Base-by-base conservation (phyloP, 2,113 vertebrate species). In the Centropus bengalensis region DNA sequence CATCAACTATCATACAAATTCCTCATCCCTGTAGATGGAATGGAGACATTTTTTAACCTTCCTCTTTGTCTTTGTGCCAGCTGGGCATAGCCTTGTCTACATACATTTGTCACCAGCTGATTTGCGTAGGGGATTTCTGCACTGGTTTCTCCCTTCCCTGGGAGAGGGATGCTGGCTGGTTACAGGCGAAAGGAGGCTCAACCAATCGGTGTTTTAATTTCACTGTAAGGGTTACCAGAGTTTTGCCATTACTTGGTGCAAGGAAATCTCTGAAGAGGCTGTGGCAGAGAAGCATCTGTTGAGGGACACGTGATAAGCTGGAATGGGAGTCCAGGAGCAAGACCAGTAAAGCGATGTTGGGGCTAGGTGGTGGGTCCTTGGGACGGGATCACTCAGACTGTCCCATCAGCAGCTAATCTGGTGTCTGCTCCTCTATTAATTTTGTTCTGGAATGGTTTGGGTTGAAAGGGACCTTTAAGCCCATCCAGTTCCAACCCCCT, bases 221-320 rank as follows among this genome's bases (percentile, higher is more conserved):
- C 52, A 33, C 28, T 70, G 26, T 15, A 40, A 22, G 26, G 16
- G 8, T 55, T 55, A 38, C 21, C 42, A 38, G 64, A 30, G 44
- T 12, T 13, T 51, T 58, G 24, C 62, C 59, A 17, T 64, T 71
- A 16, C 47, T 55, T 10, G 19, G 12, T 36, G 36, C 38, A 32
- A 52, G 40, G 59, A 62, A 51, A 13, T 28, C 18, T 28, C 18
- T 6, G 60, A 49, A 47, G 60, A 66, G 45, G 30, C n/a, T 56
- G 70, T 23, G 55, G 64, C 51, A 51, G 28, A 18, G 55, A 49
- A 6, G 26, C 18, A 36, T 62, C 20, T 52, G 3, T 13, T 71
- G 26, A 33, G 44, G 54, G 44, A 40, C 1, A 1, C 0, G 1
- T 45, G 36, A 17, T 45, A 18, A 64, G n/a, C 77, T 75, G 40